Conservation (phyloP, 2,888 invertebrate species). For the Melipona beecheii region DNA sequence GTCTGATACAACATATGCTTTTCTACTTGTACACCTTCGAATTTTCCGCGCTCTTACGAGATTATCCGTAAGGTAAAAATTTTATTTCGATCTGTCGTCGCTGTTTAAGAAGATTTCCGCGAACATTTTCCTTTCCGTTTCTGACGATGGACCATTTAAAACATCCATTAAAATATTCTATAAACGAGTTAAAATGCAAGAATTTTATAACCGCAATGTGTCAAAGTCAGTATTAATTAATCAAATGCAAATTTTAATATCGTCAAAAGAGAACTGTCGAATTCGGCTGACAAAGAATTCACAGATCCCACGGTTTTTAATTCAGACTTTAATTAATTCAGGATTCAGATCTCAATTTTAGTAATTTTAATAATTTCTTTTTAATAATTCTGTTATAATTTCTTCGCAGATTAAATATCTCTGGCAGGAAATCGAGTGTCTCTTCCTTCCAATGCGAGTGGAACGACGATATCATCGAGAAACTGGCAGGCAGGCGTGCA, state of each 20-base stretch:
- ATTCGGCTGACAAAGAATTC: background rate
- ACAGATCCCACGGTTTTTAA: background rate
- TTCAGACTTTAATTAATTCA: background rate
- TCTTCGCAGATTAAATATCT: background rate
- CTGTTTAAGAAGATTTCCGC: background rate
- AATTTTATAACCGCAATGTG: no score
- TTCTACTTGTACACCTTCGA: conserved; percentile 45
- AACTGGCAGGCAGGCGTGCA: background rate
- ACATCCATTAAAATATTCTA: no score
- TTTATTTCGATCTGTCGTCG: conserved; percentile 28
- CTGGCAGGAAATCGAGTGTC: background rate
- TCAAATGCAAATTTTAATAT: background rate
- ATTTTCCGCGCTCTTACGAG: conserved; percentile 32
- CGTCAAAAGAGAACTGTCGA: background rate
- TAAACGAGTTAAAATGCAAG: background rate
- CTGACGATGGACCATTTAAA: background rate
- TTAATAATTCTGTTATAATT: background rate
- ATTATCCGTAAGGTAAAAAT: conserved; percentile 43
- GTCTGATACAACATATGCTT: conserved; percentile 44
- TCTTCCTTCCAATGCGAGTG: background rate
- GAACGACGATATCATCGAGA: background rate
- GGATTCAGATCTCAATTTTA: background rate
- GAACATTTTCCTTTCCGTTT: background rate
- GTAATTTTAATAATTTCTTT: background rate
- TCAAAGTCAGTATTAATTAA: no score